Evolutionary conservation across 2,113 vertebrate genomes (phyloP).

Genomic region (Thamnaconus septentrionalis): DNA sequence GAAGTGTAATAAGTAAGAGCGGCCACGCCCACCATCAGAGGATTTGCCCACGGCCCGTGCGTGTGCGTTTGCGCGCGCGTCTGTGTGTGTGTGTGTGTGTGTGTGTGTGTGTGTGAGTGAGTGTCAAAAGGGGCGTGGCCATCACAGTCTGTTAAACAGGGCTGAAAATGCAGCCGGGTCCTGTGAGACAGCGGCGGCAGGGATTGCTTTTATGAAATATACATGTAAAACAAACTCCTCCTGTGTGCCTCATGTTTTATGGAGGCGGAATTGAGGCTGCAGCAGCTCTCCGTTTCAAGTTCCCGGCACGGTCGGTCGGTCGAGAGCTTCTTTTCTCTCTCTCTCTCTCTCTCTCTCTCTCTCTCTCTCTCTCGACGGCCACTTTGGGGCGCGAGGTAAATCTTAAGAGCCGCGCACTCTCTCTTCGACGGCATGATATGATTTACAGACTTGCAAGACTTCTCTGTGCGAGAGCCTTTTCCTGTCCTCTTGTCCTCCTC

Average conservation of each 20-base stretch:
- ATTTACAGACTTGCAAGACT: no score
- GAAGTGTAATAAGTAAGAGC: slow-evolving; percentile 50
- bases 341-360: no score
- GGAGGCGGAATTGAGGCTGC: slow-evolving; percentile 8
- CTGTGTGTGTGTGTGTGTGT: not conserved
- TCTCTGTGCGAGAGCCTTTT: no score
- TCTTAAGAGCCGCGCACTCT: no score
- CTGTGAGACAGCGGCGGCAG: slow-evolving; percentile 7
- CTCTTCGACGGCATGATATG: no score
- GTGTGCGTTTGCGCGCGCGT: not conserved
- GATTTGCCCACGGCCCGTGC: slow-evolving; percentile 7
- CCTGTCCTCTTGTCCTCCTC: no score
- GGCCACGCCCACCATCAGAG: slow-evolving; percentile 36
- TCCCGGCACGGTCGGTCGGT: no score
- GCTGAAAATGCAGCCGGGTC: slow-evolving; percentile 21
- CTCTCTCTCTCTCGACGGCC: no score
- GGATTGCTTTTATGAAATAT: slow-evolving; percentile 36
- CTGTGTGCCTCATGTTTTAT: slow-evolving; percentile 37
- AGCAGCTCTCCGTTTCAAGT: no score
- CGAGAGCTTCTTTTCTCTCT: no score
- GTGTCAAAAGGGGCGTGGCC: slow-evolving; percentile 5
- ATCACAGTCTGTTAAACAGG: slow-evolving; percentile 33
- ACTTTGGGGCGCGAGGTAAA: no score
- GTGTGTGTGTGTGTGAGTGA: not conserved
- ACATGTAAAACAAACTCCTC: no score